Base-by-base conservation (phyloP, 2,113 vertebrate species). In the Anoura caudifer region DNA sequence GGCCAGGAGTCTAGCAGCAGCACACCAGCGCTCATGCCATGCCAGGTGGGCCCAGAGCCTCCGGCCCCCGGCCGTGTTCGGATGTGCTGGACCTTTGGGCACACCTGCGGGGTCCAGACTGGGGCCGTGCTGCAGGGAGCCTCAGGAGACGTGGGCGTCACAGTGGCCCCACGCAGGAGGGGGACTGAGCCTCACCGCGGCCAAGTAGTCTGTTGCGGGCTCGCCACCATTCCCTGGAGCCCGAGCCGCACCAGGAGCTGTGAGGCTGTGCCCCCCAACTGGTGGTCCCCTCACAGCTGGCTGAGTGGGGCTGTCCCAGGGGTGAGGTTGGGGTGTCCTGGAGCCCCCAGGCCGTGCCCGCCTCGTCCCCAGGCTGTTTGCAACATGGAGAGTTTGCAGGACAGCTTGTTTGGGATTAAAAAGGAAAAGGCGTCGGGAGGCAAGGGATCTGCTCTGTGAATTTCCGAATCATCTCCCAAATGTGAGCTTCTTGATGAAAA, bases 401-500 rank as follows among this genome's bases (percentile, higher is more conserved):
- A 45, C 96, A 94, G 97, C 86, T 90, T 97, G 86, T 98, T 95
- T 97, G 93, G 97, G 97, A 88, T 96, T 95, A 90, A 98, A 50
- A 95, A 16, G 33, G 36, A 96, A 82, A 96, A 96, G 97, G 92
- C 95, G 15, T 90, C 76, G 97, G 96, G 97, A 97, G 98, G 98
- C 97, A 96, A 97, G 97, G 98, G 98, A 98, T 99, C 98, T 98
- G 98, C 98, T 98, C 98, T 98, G 97, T 98, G 98, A 97, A 97
- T 98, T 98, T 98, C 98, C 98, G 98, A 99, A 98, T 99, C 99
- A 99, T 98, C 98, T 98, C 98, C 97, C 98, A 98, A 99, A 98
- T 96, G 97, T 97, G 97, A 98, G 98, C 90, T 98, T 97, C 97
- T 97, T 97, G 98, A 98, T 98, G 98, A 98, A 98, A 98, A 98